Conservation (phyloP, 2,797 vertebrate species). For the Chiroxiphia lanceolata region DNA sequence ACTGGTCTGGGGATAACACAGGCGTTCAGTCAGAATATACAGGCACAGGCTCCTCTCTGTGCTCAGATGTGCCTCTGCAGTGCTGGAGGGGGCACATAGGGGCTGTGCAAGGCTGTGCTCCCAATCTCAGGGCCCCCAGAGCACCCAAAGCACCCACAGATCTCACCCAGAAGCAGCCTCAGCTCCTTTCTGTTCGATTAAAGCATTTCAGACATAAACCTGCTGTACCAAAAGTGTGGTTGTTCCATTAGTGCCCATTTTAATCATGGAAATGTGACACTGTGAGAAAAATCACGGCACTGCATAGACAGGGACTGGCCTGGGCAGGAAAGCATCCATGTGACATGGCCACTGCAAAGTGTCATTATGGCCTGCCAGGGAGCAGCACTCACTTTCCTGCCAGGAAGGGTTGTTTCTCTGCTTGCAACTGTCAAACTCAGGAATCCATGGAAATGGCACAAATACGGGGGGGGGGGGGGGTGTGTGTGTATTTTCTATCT, state of each 20-base stretch:
- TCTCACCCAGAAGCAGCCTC: not conserved
- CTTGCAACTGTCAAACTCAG: not conserved
- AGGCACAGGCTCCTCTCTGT: rapidly evolving
- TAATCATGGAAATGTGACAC: not conserved
- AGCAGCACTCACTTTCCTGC: not conserved
- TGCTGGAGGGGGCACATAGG: rapidly evolving
- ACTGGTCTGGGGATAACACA: rapidly evolving
- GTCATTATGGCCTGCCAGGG: not conserved
- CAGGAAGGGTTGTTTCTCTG: not conserved
- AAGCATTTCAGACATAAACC: not conserved
- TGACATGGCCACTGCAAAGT: not conserved
- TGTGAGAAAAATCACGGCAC: not conserved
- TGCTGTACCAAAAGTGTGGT: not conserved
- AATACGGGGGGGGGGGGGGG: not conserved
- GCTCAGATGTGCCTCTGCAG: not conserved
- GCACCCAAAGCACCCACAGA: not conserved
- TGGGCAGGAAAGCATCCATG: not conserved
- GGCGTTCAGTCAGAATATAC: not conserved
- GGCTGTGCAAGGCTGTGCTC: not conserved
- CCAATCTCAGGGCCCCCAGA: not conserved
- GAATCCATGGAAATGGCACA: not conserved
- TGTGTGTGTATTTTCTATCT: not conserved
- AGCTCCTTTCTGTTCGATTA: not conserved
- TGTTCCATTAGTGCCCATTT: not conserved
- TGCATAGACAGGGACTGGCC: not conserved